Base-by-base conservation (phyloP, 2,888 invertebrate species). In the Eustalomyia histrio region DNA sequence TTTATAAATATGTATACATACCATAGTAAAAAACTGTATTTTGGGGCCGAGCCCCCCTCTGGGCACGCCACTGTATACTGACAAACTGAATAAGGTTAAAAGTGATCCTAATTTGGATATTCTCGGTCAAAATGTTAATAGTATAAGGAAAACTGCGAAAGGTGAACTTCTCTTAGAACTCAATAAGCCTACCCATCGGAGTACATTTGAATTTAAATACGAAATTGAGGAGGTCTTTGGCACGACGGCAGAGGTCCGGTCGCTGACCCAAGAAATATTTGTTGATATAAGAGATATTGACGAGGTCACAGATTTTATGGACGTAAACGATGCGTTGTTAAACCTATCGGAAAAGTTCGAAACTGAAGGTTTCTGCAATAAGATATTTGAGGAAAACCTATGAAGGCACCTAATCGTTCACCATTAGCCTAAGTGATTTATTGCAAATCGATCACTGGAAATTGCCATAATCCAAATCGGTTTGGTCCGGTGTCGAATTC, bases 401-500 rank as follows among this genome's bases (percentile, higher is more conserved):
- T 9, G 50, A 35, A 4, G 60, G 18, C 1, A 68, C 57, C 14
- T 39, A 57, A 53, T 53, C 18, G 18, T 18, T 39, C n/a, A 14
- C 17, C 1, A 9, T 47, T 16, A 47, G 17, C 2, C 1, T 61
- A 18, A 21, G 12, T 10, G 39, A 55, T n/a, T 4, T 12, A 9
- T n/a, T 24, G 52, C 64, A 0, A 50, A 64, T n/a, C 17, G 17
- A 16, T 7, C 53, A 7, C 24, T 53, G 10, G 7, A 35, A 35
- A 33, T n/a, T 9, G 52, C 4, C 2, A 69, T 58, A 16, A 14
- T 69, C 7, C 69, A 58, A 9, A 24, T 58, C n/a, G 55, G 39
- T 7, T 61, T 52, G 53, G 63, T 53, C 1, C 12, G 61, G 10
- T 61, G 63, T 35, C 39, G 55, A 18, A 43, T 72, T 12, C 61